Conservation (phyloP, 1,140 invertebrate species). For the Psilanteris sp. region DNA sequence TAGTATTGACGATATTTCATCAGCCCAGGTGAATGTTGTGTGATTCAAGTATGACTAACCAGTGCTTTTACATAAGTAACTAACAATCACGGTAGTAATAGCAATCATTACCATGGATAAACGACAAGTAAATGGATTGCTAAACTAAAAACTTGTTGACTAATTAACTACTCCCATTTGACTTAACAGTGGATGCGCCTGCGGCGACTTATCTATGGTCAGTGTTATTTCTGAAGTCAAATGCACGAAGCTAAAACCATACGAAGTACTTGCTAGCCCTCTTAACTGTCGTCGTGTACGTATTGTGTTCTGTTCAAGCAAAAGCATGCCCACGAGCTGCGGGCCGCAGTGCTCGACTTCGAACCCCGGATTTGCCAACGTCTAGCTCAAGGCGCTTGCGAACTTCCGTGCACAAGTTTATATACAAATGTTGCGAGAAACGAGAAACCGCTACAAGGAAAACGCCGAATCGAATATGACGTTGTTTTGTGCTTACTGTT, state of each 20-base stretch:
- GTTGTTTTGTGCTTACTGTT: constrained; percentile 59
- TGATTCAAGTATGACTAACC: constrained; percentile 22
- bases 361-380: constrained; percentile 27
- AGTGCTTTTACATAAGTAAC: constrained; percentile 54
- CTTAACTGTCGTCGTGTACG: constrained; percentile 29
- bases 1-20: constrained; percentile 28
- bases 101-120: constrained; percentile 4
- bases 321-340: constrained; percentile 45
- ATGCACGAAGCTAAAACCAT: constrained; percentile 24
- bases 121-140: constrained; percentile 39
- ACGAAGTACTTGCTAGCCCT: constrained; percentile 34
- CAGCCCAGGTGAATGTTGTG: constrained; percentile 34
- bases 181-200: constrained; percentile 40
- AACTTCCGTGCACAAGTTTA: constrained; percentile 49
- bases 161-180: constrained; percentile 54
- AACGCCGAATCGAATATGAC: constrained; percentile 56
- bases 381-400: constrained; percentile 49
- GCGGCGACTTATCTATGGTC: constrained; percentile 42
- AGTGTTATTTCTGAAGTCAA: constrained; percentile 49
- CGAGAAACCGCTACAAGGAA: constrained; percentile 54
- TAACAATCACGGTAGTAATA: constrained; percentile 40
- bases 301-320: constrained; percentile 51
- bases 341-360: constrained; percentile 21
- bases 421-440: constrained; percentile 49
- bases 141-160: constrained; percentile 55